Evolutionary conservation across 2,888 invertebrate genomes (phyloP).

Genomic region (Agrochola litura): DNA sequence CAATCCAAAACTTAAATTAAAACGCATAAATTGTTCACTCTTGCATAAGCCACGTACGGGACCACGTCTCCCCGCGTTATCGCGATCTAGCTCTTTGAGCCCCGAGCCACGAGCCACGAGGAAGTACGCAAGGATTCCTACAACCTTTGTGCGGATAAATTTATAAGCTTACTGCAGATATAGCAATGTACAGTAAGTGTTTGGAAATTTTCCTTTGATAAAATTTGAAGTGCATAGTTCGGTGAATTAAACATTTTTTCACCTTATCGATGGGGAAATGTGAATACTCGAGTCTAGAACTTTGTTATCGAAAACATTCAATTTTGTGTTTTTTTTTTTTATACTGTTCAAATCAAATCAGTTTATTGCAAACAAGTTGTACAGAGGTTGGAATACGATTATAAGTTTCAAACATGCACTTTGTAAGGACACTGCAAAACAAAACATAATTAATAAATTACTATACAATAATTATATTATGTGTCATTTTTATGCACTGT

Average conservation of each 20-base stretch:
- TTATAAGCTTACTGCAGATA: constrained; percentile 63
- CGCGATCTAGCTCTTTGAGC: constrained; percentile 85
- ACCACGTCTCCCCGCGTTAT: constrained; percentile 78
- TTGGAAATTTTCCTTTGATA: constrained; percentile 47
- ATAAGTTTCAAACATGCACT: no score
- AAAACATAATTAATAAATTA: no score
- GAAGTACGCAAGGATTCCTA: constrained; percentile 77
- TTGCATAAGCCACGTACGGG: constrained; percentile 69
- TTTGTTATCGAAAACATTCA: background rate
- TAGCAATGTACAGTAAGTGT: constrained; percentile 30
- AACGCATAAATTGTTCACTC: constrained; percentile 63
- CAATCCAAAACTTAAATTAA: constrained; percentile 60
- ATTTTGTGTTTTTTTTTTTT: no score
- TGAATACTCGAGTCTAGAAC: background rate
- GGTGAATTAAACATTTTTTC: constrained; percentile 35
- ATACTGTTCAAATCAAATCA: no score
- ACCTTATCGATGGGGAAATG: background rate
- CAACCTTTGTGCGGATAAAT: constrained; percentile 72
- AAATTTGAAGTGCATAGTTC: constrained; percentile 51
- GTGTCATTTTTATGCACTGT: background rate
- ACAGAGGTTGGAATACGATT: no score
- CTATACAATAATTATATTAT: no score
- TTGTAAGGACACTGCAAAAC: no score
- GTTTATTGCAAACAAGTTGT: no score
- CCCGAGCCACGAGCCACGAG: constrained; percentile 74